Conservation (phyloP, 2,888 invertebrate species). For the Callosobruchus maculatus region DNA sequence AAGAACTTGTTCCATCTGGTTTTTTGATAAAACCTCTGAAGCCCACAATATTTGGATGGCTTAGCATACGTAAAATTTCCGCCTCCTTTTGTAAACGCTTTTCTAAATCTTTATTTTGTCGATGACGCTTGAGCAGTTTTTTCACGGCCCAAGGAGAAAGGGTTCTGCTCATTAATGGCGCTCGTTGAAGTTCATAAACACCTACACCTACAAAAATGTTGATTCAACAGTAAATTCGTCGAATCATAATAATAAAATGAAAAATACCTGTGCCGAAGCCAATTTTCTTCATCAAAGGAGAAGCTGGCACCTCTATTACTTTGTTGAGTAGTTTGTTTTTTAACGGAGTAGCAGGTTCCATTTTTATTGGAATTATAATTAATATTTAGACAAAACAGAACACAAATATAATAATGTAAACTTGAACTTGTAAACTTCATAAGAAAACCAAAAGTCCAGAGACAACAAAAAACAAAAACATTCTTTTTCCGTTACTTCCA, state of each 20-base stretch:
- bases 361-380: too few relatives aligned
- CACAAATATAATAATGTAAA: too few relatives aligned
- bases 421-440: too few relatives aligned
- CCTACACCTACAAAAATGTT: slow-evolving; percentile 58
- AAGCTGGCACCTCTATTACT: slow-evolving; percentile 58
- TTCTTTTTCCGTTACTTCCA: too few relatives aligned
- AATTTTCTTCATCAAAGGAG: slow-evolving; percentile 68
- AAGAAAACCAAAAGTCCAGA: too few relatives aligned
- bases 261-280: slow-evolving; percentile 66
- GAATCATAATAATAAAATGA: too few relatives aligned
- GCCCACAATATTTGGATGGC: slow-evolving; percentile 81
- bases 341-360: slow-evolving; percentile 50
- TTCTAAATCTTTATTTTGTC: slow-evolving; percentile 35
- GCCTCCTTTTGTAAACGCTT: slow-evolving; percentile 69
- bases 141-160: slow-evolving; percentile 88
- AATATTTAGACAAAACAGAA: too few relatives aligned
- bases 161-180: slow-evolving; percentile 62
- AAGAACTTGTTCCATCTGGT: slow-evolving; percentile 56
- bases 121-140: slow-evolving; percentile 53
- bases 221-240: too few relatives aligned
- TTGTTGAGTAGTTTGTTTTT: slow-evolving; percentile 33
- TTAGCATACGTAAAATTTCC: slow-evolving; percentile 61
- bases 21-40: slow-evolving; percentile 58
- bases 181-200: slow-evolving; percentile 72
- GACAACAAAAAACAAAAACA: too few relatives aligned